Base-by-base conservation (phyloP, 2,113 vertebrate genomes). In the Xyliphius kryptos region DNA sequence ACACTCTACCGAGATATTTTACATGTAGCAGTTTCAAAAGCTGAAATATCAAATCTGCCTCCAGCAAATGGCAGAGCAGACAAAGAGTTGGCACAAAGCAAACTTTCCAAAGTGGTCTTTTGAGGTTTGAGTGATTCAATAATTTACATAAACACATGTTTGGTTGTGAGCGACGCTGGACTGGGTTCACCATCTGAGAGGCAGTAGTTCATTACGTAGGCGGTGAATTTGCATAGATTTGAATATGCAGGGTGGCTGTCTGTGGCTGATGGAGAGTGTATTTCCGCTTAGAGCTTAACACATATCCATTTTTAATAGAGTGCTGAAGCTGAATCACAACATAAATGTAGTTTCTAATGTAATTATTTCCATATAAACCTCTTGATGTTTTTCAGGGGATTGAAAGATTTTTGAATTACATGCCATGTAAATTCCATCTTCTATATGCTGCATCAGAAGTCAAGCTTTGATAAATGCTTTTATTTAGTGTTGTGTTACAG, bases 181-280 rank as follows among this genome's bases (percentile, higher is more conserved):
- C 73, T 66, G 61, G 72, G 80, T 76, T 79, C 74, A 53, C 52
- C 67, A 63, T 66, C 63, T 48, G 57, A 77, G 64, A 50, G 69
- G 61, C 56, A 70, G 67, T 74, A 66, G 56, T 66, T 66, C 70
- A 67, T 73, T 78, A 68, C 61, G 76, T 81, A 67, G 73, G 77
- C 74, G 77, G 66, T 6, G 16, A 52, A 81, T 81, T 82, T 85
- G 73, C 76, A 83, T 81, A 72, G 4, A 80, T 82, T 77, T 78
- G 55, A 81, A 83, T 79, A 75, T 80, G 70, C 63, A 67, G 70
- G 67, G 69, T 56, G 63, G 59, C 44, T 40, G 43, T 62, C 69
- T 55, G 60, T 75, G 69, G 46, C 51, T 40, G 53, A 61, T 61
- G 60, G 32, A 57, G 50, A 66, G 63, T 64, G 65, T 43, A 60